Conservation (phyloP, 1,140 invertebrate species). For the Pogonomyrmex barbatus region DNA sequence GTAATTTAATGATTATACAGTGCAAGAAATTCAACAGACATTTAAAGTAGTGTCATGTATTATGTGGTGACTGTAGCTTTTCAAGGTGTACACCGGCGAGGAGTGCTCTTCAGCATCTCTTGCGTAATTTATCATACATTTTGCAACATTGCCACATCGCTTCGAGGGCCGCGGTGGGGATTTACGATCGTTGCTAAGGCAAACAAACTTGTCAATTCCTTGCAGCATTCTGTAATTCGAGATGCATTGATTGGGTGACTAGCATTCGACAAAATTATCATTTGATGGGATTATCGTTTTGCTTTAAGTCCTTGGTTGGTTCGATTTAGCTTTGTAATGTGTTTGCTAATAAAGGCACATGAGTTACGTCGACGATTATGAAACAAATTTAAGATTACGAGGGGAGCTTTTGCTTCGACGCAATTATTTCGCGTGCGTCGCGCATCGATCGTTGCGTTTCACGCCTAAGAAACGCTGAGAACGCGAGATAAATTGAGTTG, state of each 20-base stretch:
- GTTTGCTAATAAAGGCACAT: slow-evolving; percentile 15
- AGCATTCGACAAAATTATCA: slow-evolving; percentile 5
- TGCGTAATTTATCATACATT: slow-evolving; percentile 55
- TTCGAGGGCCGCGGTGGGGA: slow-evolving; percentile 6
- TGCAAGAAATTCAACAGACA: background rate
- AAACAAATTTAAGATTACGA: slow-evolving; percentile 64
- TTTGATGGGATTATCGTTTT: slow-evolving; percentile 6
- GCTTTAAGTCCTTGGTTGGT: slow-evolving; percentile 60
- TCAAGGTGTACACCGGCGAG: background rate
- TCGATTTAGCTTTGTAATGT: slow-evolving; percentile 48
- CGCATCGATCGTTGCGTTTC: slow-evolving; percentile 25
- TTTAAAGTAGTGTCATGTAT: slow-evolving; percentile 7
- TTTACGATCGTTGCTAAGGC: slow-evolving; percentile 52
- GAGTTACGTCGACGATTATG: slow-evolving; percentile 62
- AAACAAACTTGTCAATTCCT: slow-evolving; percentile 47
- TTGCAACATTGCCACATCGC: slow-evolving; percentile 36
- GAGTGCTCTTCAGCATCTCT: slow-evolving; percentile 30
- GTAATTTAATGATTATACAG: slow-evolving; percentile 3
- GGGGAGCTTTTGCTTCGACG: slow-evolving; percentile 24
- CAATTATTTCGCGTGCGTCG: slow-evolving; percentile 30
- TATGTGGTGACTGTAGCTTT: slow-evolving; percentile 7
- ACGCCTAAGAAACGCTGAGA: slow-evolving; percentile 36
- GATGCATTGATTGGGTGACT: slow-evolving; percentile 21
- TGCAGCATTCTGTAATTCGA: slow-evolving; percentile 15
- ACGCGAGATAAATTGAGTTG: slow-evolving; percentile 26